phyloP scores from a whole-genome alignment of 2,797 vertebrate species.

The Artibeus jamaicensis region DNA sequence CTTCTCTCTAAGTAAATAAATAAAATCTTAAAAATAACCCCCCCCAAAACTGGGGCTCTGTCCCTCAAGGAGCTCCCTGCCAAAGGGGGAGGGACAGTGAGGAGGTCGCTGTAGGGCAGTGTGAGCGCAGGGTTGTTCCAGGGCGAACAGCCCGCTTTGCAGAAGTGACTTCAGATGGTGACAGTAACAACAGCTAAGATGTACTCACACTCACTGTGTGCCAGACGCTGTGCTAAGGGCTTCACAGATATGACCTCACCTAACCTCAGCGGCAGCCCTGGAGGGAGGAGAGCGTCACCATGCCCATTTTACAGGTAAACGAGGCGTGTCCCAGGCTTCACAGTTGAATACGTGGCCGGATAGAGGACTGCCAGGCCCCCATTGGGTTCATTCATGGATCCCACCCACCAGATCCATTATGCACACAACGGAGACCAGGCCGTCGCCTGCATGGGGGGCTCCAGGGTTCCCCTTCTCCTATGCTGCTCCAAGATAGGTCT shows the following conservation, averaged over 20 bases:
- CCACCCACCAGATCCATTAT: neutral
- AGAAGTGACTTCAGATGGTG: neutral
- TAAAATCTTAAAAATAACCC: too few species aligned
- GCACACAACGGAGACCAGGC: rapidly evolving
- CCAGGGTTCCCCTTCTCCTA: neutral
- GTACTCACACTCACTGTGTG: neutral
- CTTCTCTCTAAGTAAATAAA: too few species aligned
- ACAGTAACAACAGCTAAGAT: neutral
- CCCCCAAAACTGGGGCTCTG: neutral
- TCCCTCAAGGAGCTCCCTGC: neutral
- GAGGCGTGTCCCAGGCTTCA: neutral
- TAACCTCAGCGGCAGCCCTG: neutral
- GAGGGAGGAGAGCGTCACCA: neutral
- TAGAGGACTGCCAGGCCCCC: neutral
- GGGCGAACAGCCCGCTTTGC: neutral
- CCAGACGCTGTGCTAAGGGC: neutral
- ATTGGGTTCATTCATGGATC: neutral
- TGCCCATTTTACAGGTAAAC: neutral
- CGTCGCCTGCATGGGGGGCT: too few species aligned
- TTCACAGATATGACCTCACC: neutral
- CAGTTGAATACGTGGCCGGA: neutral
- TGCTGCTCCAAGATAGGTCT: neutral
- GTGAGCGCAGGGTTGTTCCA: neutral
- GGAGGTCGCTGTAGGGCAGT: neutral
- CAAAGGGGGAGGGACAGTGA: neutral